Percentiles rank a stretch among this genome's conserved stretches.
Conservation (phyloP, 2,797 vertebrate genomes). For the Anisognathus igniventris region DNA sequence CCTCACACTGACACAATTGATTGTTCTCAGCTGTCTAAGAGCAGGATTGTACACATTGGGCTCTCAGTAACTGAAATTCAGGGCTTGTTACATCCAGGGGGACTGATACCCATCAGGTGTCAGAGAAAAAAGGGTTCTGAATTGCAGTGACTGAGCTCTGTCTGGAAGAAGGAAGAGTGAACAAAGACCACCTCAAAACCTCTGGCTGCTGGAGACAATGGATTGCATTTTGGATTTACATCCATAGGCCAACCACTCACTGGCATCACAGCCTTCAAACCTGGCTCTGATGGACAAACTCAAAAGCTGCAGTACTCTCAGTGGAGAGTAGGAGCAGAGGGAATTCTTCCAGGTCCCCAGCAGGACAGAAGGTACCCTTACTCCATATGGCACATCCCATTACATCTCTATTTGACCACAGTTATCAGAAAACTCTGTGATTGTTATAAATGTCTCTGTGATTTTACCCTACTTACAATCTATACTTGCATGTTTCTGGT, state of each 20-base stretch:
- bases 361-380: background rate
- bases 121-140: background rate
- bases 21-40: background rate
- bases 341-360: background rate
- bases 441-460: background rate
- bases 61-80: background rate
- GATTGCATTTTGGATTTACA: background rate
- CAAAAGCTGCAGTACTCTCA: background rate
- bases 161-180: background rate
- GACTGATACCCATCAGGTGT: accelerated
- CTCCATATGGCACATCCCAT: background rate
- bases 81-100: background rate
- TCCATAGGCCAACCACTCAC: background rate
- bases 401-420: background rate
- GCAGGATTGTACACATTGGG: background rate
- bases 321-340: background rate
- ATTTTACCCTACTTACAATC: background rate
- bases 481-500: background rate
- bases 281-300: background rate
- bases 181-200: background rate
- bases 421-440: background rate
- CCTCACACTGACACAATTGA: background rate
- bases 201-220: background rate
- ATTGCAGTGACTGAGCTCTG: background rate
- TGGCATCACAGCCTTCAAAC: background rate